Conservation (phyloP, 1,140 invertebrate genomes). For the Homarus americanus region DNA sequence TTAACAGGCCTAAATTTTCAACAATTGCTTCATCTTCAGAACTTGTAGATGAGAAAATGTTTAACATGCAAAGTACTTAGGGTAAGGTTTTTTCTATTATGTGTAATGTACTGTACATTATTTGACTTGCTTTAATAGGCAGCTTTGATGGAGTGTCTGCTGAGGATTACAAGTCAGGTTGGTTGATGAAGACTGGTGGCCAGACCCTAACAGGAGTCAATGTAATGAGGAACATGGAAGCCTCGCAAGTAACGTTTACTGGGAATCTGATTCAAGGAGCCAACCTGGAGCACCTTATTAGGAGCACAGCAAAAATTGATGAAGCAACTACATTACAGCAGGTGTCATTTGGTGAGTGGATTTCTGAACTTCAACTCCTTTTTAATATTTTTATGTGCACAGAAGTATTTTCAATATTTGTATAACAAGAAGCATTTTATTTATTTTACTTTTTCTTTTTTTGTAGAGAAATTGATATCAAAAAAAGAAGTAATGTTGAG, state of each 20-base stretch:
- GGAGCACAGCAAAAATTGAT: constrained; percentile 16
- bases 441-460: neutral
- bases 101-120: no score
- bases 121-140: neutral
- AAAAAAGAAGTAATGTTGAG: neutral
- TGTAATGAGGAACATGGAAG: neutral
- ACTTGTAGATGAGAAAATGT: no score
- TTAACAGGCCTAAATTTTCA: no score
- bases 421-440: neutral
- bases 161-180: neutral
- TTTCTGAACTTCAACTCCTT: no score
- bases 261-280: neutral
- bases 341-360: neutral
- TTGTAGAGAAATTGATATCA: constrained; percentile 8
- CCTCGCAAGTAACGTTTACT: neutral
- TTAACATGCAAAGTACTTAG: no score
- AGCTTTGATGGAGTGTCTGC: constrained; percentile 32
- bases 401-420: no score
- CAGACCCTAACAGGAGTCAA: constrained; percentile 13
- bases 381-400: no score
- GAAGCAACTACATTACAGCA: neutral
- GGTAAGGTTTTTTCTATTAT: no score
- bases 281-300: constrained; percentile 15
- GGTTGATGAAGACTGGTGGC: constrained; percentile 1
- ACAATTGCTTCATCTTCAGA: no score